Percentiles rank a stretch among this genome's conserved stretches.
phyloP scores from a whole-genome alignment of 2,888 invertebrate genomes.

The Mycalesis mineus region DNA sequence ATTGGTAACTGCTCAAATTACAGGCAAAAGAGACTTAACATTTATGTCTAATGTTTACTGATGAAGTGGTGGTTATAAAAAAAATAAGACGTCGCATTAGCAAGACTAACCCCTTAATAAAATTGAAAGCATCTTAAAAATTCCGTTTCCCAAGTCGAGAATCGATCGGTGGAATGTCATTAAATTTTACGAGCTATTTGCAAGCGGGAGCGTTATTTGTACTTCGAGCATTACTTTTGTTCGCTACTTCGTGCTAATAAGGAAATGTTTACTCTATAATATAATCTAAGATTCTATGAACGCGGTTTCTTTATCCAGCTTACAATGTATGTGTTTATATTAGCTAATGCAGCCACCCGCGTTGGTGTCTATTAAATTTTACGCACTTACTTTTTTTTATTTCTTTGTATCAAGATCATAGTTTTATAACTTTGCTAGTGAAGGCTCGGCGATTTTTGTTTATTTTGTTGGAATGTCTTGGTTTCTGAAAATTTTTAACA shows the following conservation, averaged over 20 bases:
- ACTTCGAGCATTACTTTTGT: constrained; percentile 12
- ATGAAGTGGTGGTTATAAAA: no score
- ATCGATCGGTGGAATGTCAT: constrained; percentile 54
- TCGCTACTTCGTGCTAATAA: constrained; percentile 12
- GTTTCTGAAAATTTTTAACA: no score
- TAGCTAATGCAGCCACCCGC: background rate
- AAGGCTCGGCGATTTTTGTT: no score
- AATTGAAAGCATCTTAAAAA: constrained; percentile 60
- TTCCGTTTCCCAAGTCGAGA: constrained; percentile 51
- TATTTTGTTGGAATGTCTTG: no score
- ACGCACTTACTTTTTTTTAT: no score
- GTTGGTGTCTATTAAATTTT: background rate
- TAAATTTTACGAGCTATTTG: constrained; percentile 68
- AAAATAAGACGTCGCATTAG: constrained; percentile 15
- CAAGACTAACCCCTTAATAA: constrained; percentile 44
- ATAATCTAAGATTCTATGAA: background rate
- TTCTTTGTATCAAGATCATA: no score
- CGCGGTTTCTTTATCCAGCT: background rate
- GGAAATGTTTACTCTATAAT: background rate
- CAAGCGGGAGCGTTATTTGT: constrained; percentile 37
- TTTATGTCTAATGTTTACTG: no score
- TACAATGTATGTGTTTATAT: background rate
- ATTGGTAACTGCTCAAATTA: no score
- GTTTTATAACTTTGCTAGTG: background rate
- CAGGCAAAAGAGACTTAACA: no score